These are phyloP conservation scores for Nomada ruficornis DNA, from an alignment of 2,888 invertebrate genomes.

Conservation along the genomic window DNA sequence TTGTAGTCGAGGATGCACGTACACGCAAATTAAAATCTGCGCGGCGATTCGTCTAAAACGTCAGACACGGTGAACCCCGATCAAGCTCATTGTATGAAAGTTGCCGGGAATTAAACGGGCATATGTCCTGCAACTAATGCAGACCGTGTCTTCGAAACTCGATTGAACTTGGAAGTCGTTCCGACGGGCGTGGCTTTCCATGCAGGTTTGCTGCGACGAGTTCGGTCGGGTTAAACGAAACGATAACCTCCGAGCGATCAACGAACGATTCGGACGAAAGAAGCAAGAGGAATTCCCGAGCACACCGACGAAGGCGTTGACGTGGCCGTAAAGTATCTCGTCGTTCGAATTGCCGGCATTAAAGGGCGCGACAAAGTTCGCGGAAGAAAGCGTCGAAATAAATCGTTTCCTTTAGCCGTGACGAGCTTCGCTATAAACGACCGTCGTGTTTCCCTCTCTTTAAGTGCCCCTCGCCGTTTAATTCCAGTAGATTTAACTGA, in stretches of 20 bases:
- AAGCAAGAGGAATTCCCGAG: too few relatives aligned
- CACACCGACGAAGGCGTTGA: too few relatives aligned
- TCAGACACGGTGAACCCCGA: slow-evolving; percentile 23
- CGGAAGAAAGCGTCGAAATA: slow-evolving; percentile 18
- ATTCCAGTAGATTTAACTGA: slow-evolving; percentile 74
- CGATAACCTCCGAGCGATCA: neutral
- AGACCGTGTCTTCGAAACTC: neutral
- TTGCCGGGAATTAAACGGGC: slow-evolving; percentile 26
- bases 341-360: neutral
- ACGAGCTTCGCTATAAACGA: slow-evolving; percentile 46
- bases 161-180: neutral
- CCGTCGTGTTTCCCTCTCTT: slow-evolving; percentile 49
- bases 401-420: slow-evolving; percentile 24
- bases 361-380: slow-evolving; percentile 2
- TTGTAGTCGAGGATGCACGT: slow-evolving; percentile 45
- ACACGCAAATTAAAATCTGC: slow-evolving; percentile 22
- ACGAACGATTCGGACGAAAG: neutral
- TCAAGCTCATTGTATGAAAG: slow-evolving; percentile 46
- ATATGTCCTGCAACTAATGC: slow-evolving; percentile 2
- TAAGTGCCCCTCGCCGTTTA: slow-evolving; percentile 66
- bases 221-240: neutral
- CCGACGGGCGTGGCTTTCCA: neutral
- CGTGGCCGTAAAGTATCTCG: too few relatives aligned
- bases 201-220: neutral
- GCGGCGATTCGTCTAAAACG: slow-evolving; percentile 39